Evolutionary conservation across 64 coral and sea anemone species (phyloP).

Genomic region (Montipora capricornis): DNA sequence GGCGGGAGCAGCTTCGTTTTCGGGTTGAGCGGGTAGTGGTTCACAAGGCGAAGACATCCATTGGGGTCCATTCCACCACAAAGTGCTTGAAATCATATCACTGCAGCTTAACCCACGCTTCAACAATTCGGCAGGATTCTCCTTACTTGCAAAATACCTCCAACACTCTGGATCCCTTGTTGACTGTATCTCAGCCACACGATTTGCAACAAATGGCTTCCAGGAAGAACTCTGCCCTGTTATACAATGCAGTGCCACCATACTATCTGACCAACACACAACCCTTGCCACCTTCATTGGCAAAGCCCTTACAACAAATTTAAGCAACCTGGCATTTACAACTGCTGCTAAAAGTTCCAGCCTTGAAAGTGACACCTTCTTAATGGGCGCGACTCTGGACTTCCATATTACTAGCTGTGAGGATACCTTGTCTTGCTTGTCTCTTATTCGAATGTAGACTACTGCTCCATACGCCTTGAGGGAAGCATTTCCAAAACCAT

Average conservation of each 20-base stretch:
- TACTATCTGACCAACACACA: constrained; percentile 44
- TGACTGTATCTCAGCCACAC: constrained; percentile 47
- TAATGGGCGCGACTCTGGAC: constrained; percentile 51
- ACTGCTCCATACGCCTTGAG: no score
- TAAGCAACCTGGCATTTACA: constrained; percentile 33
- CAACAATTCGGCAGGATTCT: constrained; percentile 51
- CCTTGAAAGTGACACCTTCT: constrained; percentile 46
- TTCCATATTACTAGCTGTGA: constrained; percentile 49
- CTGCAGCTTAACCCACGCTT: constrained; percentile 16
- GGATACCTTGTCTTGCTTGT: constrained; percentile 13
- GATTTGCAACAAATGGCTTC: constrained; percentile 62
- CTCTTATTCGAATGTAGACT: background rate
- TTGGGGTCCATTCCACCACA: constrained; percentile 51
- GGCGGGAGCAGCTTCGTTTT: background rate
- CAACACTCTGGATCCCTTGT: constrained; percentile 37
- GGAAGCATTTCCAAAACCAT: background rate
- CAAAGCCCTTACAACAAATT: constrained; percentile 39
- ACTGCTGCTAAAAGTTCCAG: constrained; percentile 66
- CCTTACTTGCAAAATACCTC: constrained; percentile 27
- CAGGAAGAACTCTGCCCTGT: constrained; percentile 36
- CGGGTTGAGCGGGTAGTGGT: constrained; percentile 1
- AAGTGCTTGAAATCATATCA: background rate
- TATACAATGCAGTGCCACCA: constrained; percentile 40
- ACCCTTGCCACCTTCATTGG: background rate
- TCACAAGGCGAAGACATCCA: constrained; percentile 21